Conservation (phyloP, 2,797 vertebrate genomes). For the Paguma larvata region DNA sequence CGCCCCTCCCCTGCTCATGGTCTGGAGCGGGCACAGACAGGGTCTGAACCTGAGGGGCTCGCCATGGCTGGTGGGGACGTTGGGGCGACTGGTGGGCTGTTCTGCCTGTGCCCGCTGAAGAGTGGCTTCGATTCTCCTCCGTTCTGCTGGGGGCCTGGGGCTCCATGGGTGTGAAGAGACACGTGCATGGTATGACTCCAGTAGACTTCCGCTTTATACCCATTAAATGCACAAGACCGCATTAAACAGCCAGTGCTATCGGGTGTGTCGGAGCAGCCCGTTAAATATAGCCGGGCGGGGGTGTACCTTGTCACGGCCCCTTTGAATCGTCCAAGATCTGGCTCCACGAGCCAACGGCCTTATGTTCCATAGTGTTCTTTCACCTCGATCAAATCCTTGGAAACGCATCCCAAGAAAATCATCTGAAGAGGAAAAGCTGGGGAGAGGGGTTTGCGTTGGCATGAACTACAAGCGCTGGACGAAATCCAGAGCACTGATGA, state of each 20-base stretch:
- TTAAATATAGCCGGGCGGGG: not conserved
- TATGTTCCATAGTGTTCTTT: not conserved
- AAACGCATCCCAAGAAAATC: not conserved
- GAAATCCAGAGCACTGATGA: not conserved
- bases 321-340: not conserved
- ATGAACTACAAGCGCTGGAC: not conserved
- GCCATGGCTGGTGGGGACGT: fast-evolving
- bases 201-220: not conserved
- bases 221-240: not conserved
- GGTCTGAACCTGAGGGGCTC: not conserved
- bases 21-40: not conserved
- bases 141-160: not conserved
- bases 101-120: fast-evolving
- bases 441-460: not conserved
- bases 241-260: not conserved
- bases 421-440: not conserved
- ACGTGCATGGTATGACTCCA: fast-evolving
- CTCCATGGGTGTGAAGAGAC: too few relatives aligned
- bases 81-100: not conserved
- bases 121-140: not conserved
- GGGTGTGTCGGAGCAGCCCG: not conserved
- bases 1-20: too few relatives aligned
- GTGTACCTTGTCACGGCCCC: not conserved
- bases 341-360: not conserved
- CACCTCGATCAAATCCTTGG: not conserved